Conservation (phyloP, 2,113 vertebrate species). For the Clarias batrachus region DNA sequence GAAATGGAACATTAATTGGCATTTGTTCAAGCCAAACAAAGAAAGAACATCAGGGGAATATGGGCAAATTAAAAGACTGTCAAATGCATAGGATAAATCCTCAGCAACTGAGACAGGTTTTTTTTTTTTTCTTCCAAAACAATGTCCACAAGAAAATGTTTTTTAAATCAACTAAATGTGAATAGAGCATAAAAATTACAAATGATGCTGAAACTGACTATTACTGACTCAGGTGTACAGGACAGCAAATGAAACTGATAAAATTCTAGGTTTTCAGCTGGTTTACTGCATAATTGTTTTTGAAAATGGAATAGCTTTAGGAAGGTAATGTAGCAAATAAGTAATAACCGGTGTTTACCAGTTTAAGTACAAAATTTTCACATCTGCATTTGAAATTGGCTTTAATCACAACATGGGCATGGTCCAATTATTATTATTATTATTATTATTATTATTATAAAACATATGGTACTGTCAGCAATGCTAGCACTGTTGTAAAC, state of each 20-base stretch:
- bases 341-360: neutral
- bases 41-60: slow-evolving; percentile 68
- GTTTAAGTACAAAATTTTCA: neutral
- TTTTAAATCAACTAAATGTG: slow-evolving; percentile 44
- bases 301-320: neutral
- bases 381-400: neutral
- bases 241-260: neutral
- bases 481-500: neutral
- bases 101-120: neutral
- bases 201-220: neutral
- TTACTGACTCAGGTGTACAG: neutral
- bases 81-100: slow-evolving; percentile 64
- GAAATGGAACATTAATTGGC: slow-evolving; percentile 73
- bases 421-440: neutral
- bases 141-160: slow-evolving; percentile 42
- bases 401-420: neutral
- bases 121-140: neutral
- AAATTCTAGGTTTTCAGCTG: neutral
- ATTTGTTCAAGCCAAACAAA: slow-evolving; percentile 73
- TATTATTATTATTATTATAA: neutral
- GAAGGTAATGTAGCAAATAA: neutral
- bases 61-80: slow-evolving; percentile 65
- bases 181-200: slow-evolving; percentile 10
- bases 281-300: neutral
- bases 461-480: neutral